Percentiles rank a stretch among this genome's conserved stretches.
Evolutionary conservation across 2,888 invertebrate genomes (phyloP).

Genomic region (Morpho achilles): DNA sequence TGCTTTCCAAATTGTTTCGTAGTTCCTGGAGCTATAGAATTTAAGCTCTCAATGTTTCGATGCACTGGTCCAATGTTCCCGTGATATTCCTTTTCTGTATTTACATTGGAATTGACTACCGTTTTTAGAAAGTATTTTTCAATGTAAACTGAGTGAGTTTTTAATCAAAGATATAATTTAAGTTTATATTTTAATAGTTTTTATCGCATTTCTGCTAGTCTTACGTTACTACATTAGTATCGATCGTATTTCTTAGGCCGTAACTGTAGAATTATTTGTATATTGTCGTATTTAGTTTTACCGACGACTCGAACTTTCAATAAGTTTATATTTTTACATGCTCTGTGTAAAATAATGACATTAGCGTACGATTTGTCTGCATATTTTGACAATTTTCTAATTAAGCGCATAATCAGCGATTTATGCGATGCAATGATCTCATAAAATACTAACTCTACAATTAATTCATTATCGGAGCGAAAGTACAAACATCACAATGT

Average conservation of each 20-base stretch:
- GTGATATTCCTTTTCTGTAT: conserved; percentile 56
- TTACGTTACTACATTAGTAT: conserved; percentile 72
- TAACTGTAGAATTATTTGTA: conserved; percentile 67
- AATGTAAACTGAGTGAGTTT: conserved; percentile 71
- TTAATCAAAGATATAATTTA: conserved; percentile 77
- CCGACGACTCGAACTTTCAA: conserved; percentile 50
- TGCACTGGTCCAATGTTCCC: conserved; percentile 48
- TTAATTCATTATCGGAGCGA: conserved; percentile 52
- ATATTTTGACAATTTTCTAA: conserved; percentile 74
- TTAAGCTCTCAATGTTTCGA: conserved; percentile 33
- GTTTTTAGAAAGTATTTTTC: conserved; percentile 60
- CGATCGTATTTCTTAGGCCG: conserved; percentile 62
- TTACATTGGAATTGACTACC: conserved; percentile 68
- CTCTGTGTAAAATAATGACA: conserved; percentile 60
- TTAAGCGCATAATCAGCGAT: conserved; percentile 63
- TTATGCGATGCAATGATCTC: conserved; percentile 75
- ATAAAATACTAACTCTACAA: conserved; percentile 74
- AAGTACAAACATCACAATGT: conserved; percentile 59
- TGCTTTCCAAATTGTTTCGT: conserved; percentile 59
- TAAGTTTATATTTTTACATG: conserved; percentile 54
- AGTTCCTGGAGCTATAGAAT: conserved; percentile 58
- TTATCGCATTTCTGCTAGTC: conserved; percentile 78
- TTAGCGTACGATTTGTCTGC: conserved; percentile 63
- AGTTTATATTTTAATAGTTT: conserved; percentile 72
- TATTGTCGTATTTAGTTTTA: conserved; percentile 67